A percentile compares a stretch with the other conserved stretches of the same genome.
phyloP scores from a whole-genome alignment of 2,113 vertebrate species.

The Choloepus hoffmanni region DNA sequence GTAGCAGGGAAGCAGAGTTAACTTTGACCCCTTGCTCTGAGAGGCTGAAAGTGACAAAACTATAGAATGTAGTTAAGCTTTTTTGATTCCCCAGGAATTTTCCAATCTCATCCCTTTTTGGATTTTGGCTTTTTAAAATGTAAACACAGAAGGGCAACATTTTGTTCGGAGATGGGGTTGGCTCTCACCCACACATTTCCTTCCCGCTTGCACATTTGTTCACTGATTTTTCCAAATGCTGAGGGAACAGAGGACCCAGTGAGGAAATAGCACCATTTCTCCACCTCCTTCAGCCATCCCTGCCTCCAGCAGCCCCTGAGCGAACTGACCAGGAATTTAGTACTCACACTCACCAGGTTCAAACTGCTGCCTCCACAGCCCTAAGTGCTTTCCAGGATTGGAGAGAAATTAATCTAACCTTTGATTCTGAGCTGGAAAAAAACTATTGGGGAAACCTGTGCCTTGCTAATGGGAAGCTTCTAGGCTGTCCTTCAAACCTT shows the following conservation, averaged over 20 bases:
- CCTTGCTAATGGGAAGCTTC: background rate
- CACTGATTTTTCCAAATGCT: conserved; percentile 63
- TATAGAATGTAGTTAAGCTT: conserved; percentile 57
- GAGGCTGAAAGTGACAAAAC: conserved; percentile 56
- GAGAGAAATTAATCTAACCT: conserved; percentile 17
- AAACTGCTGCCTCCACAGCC: background rate
- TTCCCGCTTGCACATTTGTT: conserved; percentile 73
- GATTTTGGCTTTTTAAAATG: conserved; percentile 51
- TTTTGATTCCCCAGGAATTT: conserved; percentile 58
- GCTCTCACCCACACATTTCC: conserved; percentile 70
- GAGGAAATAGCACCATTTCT: background rate
- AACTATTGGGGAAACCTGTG: background rate
- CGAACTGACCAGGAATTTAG: conserved; percentile 33
- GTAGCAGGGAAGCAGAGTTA: background rate
- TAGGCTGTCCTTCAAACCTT: background rate
- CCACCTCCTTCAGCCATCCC: background rate
- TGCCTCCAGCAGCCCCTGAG: background rate
- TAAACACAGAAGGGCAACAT: conserved; percentile 35
- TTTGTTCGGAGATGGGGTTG: conserved; percentile 19
- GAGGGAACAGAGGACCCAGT: conserved; percentile 36
- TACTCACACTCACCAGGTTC: background rate
- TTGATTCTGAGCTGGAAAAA: conserved; percentile 24
- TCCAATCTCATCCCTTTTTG: background rate
- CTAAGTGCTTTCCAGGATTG: background rate
- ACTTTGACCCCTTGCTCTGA: conserved; percentile 53